phyloP scores from a whole-genome alignment of 2,888 invertebrate genomes.

The Linnaemya tessellans region DNA sequence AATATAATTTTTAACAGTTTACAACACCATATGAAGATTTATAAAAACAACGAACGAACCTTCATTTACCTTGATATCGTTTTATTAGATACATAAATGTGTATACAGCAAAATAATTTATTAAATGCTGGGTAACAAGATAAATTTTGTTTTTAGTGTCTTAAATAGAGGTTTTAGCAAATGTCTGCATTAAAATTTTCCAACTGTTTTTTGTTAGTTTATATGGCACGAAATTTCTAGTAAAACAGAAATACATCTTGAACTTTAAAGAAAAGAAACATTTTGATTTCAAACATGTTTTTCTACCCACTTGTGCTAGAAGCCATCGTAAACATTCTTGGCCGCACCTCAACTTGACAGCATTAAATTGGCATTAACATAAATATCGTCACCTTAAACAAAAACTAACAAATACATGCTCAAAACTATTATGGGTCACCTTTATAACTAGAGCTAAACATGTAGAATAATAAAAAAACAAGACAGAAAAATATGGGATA shows the following conservation, averaged over 20 bases:
- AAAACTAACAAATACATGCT: constrained; percentile 7
- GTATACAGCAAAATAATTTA: constrained; percentile 28
- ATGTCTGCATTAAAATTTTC: constrained; percentile 43
- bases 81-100: constrained; percentile 39
- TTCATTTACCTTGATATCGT: constrained; percentile 54
- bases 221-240: constrained; percentile 60
- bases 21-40: background rate
- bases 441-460: constrained; percentile 42
- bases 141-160: constrained; percentile 4
- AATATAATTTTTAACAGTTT: background rate
- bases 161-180: constrained; percentile 14
- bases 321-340: constrained; percentile 71
- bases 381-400: constrained; percentile 71
- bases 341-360: constrained; percentile 71
- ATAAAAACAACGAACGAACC: background rate
- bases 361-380: constrained; percentile 72
- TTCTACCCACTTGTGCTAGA: constrained; percentile 71
- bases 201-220: constrained; percentile 41
- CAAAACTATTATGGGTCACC: constrained; percentile 62
- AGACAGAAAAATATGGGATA: background rate
- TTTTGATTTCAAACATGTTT: constrained; percentile 70
- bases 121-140: constrained; percentile 26
- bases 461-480: background rate
- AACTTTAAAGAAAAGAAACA: constrained; percentile 68
- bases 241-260: constrained; percentile 64